phyloP scores from a whole-genome alignment of 2,888 invertebrate species.

The Brachylomia viminalis region DNA sequence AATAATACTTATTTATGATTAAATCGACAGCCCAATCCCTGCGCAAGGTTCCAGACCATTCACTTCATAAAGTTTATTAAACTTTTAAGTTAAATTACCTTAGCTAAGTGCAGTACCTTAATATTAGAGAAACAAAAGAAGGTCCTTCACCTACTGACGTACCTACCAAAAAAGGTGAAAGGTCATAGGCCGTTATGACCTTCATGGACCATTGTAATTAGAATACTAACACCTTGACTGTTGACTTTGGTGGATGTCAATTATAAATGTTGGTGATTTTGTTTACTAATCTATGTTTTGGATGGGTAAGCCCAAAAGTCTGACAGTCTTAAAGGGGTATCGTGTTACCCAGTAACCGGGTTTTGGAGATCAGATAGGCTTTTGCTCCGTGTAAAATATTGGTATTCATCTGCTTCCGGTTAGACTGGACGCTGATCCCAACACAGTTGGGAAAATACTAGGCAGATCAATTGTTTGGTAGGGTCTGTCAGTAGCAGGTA shows the following conservation, averaged over 20 bases:
- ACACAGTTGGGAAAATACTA: too few species aligned
- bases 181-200: slow-evolving; percentile 15
- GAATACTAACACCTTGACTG: slow-evolving; percentile 22
- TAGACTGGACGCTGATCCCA: too few species aligned
- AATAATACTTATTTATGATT: background rate
- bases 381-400: too few species aligned
- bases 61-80: background rate
- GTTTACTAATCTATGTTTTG: background rate
- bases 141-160: slow-evolving; percentile 32
- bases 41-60: slow-evolving; percentile 27
- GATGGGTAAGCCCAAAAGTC: background rate
- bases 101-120: background rate
- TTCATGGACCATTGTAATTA: slow-evolving; percentile 9
- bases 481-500: background rate
- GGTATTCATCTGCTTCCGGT: too few species aligned
- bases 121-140: slow-evolving; percentile 2
- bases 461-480: too few species aligned
- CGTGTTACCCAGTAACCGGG: background rate
- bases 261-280: background rate
- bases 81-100: background rate
- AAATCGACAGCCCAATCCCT: slow-evolving; percentile 29
- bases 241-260: background rate
- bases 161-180: slow-evolving; percentile 8
- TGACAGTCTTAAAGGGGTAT: background rate
- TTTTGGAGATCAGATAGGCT: too few species aligned